A percentile compares a stretch with the other conserved stretches of the same genome.
phyloP scores from a whole-genome alignment of 2,888 invertebrate genomes.

The Pyrgus malvae region DNA sequence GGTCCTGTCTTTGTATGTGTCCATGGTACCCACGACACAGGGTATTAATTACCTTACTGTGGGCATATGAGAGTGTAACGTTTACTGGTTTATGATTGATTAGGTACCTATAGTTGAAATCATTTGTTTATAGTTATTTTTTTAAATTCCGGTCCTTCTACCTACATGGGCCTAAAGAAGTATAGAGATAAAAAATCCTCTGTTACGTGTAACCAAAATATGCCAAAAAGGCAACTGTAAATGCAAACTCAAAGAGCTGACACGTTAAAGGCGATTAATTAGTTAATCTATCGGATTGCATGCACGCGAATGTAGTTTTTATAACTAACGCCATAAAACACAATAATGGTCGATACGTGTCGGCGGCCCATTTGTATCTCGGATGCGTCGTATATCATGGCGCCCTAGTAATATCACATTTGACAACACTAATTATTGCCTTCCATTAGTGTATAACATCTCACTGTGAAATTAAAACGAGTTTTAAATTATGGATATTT shows the following conservation, averaged over 20 bases:
- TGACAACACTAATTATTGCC: slow-evolving; percentile 26
- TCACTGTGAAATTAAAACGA: slow-evolving; percentile 9
- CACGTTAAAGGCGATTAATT: slow-evolving; percentile 25
- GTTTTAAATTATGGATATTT: slow-evolving; percentile 4
- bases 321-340: slow-evolving; percentile 6
- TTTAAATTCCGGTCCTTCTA: too few relatives aligned
- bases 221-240: slow-evolving; percentile 13
- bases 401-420: slow-evolving; percentile 25
- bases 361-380: slow-evolving; percentile 21
- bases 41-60: too few relatives aligned
- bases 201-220: background rate
- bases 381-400: slow-evolving; percentile 25
- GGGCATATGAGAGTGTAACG: too few relatives aligned
- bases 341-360: slow-evolving; percentile 24
- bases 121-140: too few relatives aligned
- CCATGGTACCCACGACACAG: too few relatives aligned
- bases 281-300: slow-evolving; percentile 15
- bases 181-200: background rate
- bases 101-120: too few relatives aligned
- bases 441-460: slow-evolving; percentile 21
- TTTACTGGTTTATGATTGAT: too few relatives aligned
- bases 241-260: slow-evolving; percentile 11
- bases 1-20: too few relatives aligned
- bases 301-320: slow-evolving; percentile 24
- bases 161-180: too few relatives aligned